phyloP scores from a whole-genome alignment of 2,888 invertebrate species.

The Polietes domitor region DNA sequence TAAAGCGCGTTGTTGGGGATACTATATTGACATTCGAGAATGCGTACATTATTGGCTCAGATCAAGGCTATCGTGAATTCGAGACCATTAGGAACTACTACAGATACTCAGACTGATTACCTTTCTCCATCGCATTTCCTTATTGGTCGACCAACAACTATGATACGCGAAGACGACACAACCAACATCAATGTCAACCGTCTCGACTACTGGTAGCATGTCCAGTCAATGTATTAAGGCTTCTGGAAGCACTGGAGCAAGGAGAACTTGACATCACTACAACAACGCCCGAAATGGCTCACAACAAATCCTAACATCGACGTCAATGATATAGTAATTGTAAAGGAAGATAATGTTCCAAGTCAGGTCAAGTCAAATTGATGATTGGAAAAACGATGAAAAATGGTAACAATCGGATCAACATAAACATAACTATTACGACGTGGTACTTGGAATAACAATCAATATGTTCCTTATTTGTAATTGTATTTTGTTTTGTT shows the following conservation, averaged over 20 bases:
- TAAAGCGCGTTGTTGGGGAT: conserved; percentile 49
- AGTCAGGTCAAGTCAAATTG: conserved; percentile 64
- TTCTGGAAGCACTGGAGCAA: conserved; percentile 49
- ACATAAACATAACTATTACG: too few species aligned
- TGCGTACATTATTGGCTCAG: too few species aligned
- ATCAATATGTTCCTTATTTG: too few species aligned
- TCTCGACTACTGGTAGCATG: conserved; percentile 54
- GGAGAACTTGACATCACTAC: conserved; percentile 51
- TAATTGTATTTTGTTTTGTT: too few species aligned
- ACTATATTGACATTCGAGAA: conserved; percentile 45
- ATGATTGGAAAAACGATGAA: too few species aligned
- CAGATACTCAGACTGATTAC: conserved; percentile 50
- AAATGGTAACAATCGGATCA: too few species aligned
- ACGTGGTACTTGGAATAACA: too few species aligned
- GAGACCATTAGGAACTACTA: conserved; percentile 44
- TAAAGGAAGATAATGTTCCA: conserved; percentile 61
- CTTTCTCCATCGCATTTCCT: conserved; percentile 58
- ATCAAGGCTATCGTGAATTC: conserved; percentile 64
- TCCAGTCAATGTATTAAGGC: conserved; percentile 59
- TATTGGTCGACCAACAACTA: conserved; percentile 55
- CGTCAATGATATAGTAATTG: conserved; percentile 30
- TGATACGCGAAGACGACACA: conserved; percentile 48
- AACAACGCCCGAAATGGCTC: conserved; percentile 45
- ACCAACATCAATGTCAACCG: conserved; percentile 26
- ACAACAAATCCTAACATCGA: background rate